phyloP scores from a whole-genome alignment of 2,888 invertebrate species.

The Parnassius apollo region DNA sequence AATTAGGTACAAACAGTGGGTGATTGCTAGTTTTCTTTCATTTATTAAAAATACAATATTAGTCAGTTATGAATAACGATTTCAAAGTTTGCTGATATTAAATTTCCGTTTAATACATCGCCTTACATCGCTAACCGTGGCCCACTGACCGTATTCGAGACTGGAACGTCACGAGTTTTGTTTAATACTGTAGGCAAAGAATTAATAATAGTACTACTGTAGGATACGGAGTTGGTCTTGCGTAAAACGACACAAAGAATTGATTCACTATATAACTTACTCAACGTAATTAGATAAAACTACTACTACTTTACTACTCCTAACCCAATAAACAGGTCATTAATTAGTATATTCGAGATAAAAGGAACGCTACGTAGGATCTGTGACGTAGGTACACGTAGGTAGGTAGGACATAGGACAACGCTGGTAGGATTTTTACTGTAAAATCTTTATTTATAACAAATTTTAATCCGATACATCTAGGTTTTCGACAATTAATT shows the following conservation, averaged over 20 bases:
- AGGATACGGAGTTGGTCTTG: conserved; percentile 40
- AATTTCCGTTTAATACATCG: conserved; percentile 67
- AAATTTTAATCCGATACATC: no score
- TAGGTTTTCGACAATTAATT: no score
- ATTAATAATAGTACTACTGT: conserved; percentile 40
- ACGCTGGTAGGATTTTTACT: no score
- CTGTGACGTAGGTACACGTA: no score
- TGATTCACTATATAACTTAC: conserved; percentile 17
- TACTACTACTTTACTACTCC: no score
- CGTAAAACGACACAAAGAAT: conserved; percentile 25
- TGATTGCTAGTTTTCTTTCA: background rate
- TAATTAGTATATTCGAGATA: no score
- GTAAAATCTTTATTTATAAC: no score
- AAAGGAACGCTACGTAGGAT: no score
- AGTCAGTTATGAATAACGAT: background rate
- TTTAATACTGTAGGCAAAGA: conserved; percentile 45
- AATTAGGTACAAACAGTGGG: background rate
- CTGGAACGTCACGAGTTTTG: conserved; percentile 57
- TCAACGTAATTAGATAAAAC: conserved; percentile 18
- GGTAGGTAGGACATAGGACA: no score
- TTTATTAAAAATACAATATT: background rate
- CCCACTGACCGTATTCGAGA: conserved; percentile 71
- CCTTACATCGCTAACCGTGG: conserved; percentile 65
- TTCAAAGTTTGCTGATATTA: conserved; percentile 32
- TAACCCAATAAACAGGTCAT: no score